Evolutionary conservation across 1,140 invertebrate genomes (phyloP).

Genomic region (Notospermus geniculatus): DNA sequence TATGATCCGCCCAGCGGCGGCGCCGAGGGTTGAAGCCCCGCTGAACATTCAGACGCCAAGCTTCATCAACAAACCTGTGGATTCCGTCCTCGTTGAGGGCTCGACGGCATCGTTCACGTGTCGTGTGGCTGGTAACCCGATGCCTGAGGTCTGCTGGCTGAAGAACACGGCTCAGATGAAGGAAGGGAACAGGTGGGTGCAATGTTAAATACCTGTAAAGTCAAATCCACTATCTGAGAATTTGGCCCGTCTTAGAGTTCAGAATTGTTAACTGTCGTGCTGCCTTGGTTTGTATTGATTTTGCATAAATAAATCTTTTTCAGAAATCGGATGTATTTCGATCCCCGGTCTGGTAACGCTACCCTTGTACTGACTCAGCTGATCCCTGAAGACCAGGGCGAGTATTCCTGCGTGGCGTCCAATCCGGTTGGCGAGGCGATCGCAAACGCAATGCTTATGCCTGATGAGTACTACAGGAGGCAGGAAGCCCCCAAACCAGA

Average conservation of each 20-base stretch:
- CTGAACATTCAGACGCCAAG: constrained; percentile 76
- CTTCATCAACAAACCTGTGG: constrained; percentile 37
- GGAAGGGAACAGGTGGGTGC: constrained; percentile 1
- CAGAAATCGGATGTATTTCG: constrained; percentile 21
- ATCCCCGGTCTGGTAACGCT: constrained; percentile 20
- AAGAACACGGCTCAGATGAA: constrained; percentile 13
- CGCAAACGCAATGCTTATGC: constrained; percentile 73
- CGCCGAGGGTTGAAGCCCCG: constrained; percentile 49
- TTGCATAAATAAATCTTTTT: not conserved
- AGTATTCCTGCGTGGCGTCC: constrained; percentile 85
- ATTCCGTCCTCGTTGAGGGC: constrained; percentile 37
- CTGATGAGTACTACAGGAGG: constrained; percentile 24
- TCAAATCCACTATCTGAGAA: no score
- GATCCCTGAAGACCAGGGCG: constrained; percentile 78
- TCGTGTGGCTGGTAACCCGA: constrained; percentile 47
- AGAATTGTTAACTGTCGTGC: not conserved
- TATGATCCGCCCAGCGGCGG: not conserved
- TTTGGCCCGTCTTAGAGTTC: no score
- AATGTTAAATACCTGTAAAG: no score
- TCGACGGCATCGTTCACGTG: constrained; percentile 43
- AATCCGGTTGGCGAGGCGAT: constrained; percentile 86
- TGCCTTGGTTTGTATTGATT: not conserved
- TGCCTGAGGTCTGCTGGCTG: constrained; percentile 50
- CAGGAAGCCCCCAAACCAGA: not conserved
- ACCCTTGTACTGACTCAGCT: constrained; percentile 80